Evolutionary conservation across 2,113 vertebrate species (phyloP).

Genomic region (Ornithorhynchus anatinus): DNA sequence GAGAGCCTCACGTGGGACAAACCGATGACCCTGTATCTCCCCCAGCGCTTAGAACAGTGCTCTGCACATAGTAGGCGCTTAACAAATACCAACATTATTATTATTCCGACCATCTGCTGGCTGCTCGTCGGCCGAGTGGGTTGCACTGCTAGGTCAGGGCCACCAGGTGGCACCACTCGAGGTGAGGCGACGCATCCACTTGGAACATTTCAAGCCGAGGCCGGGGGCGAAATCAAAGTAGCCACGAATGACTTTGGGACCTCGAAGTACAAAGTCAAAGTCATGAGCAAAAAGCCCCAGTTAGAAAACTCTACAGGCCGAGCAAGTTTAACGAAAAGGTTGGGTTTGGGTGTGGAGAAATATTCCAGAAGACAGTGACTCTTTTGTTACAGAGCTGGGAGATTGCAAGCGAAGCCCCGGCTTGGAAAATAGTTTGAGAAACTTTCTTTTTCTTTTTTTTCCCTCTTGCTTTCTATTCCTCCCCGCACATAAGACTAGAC

Average conservation of each 20-base stretch:
- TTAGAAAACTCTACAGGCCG: slow-evolving; percentile 21
- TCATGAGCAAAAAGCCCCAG: slow-evolving; percentile 28
- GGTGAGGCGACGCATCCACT: slow-evolving; percentile 28
- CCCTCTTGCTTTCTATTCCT: no score
- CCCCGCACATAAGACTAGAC: no score
- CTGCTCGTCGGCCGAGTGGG: no score
- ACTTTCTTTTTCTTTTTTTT: no score
- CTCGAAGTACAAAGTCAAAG: slow-evolving; percentile 3
- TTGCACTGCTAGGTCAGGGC: neutral
- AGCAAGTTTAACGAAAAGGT: slow-evolving; percentile 41
- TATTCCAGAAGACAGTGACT: neutral
- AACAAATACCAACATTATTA: no score
- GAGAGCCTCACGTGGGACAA: no score
- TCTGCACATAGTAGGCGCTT: no score
- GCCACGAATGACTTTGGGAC: neutral
- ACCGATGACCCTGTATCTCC: no score
- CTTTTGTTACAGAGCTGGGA: slow-evolving; percentile 25
- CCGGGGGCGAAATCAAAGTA: slow-evolving; percentile 27
- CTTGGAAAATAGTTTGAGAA: no score
- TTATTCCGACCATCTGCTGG: no score
- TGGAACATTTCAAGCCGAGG: slow-evolving; percentile 21
- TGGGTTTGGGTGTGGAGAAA: slow-evolving; percentile 7
- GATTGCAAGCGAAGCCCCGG: slow-evolving; percentile 10
- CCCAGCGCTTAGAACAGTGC: no score
- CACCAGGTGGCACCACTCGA: slow-evolving; percentile 50